These are phyloP conservation scores for Rissa tridactyla DNA, from an alignment of 2,113 vertebrate species.

Conservation along the genomic window DNA sequence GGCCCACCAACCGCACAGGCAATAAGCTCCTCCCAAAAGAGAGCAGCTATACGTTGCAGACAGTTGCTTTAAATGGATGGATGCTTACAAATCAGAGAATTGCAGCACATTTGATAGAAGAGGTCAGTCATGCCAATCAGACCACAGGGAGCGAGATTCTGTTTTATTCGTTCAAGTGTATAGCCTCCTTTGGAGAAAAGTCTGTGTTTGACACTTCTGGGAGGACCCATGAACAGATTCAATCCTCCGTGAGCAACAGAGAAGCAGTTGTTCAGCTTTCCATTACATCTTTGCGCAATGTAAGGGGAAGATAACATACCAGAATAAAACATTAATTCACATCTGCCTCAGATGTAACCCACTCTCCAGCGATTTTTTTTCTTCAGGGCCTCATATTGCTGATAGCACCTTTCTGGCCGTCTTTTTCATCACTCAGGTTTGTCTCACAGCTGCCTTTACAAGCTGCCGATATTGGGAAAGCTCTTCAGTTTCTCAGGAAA, in stretches of 20 bases:
- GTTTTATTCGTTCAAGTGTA: not conserved
- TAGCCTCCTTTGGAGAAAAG: not conserved
- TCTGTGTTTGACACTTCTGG: not conserved
- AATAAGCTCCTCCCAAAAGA: not conserved
- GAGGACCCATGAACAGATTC: not conserved
- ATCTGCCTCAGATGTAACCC: not conserved
- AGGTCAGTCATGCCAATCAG: not conserved
- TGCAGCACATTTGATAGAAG: not conserved
- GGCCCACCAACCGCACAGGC: not conserved
- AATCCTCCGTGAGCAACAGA: not conserved
- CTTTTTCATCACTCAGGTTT: not conserved
- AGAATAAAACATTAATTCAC: not conserved
- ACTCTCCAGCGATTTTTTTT: not conserved
- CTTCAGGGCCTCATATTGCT: not conserved
- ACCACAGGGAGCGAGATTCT: not conserved
- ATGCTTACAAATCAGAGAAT: not conserved
- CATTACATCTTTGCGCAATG: not conserved
- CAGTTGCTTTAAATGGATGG: not conserved
- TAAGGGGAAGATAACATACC: not conserved
- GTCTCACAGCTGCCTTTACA: constrained; percentile 68
- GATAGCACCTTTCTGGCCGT: not conserved
- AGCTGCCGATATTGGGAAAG: constrained; percentile 98
- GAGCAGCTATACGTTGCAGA: not conserved
- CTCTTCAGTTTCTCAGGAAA: constrained; percentile 98
- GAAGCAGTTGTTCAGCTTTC: not conserved